Base-by-base conservation (phyloP, 2,888 invertebrate genomes). In the Philaethria dido region DNA sequence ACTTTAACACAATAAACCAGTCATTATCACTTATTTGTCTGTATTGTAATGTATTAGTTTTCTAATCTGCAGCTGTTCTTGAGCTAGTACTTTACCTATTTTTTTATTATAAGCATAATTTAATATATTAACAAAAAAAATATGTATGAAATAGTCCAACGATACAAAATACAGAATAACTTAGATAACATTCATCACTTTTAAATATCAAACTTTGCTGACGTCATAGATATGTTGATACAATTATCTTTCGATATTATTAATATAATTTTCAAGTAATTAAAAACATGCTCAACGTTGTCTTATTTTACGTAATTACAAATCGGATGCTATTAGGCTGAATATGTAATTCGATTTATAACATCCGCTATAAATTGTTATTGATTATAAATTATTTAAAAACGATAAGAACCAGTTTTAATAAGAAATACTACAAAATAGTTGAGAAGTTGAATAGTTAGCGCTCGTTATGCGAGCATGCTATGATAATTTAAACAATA, bases 401-500 rank as follows among this genome's bases (percentile, higher is more conserved):
- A 47, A 29, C 8, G 25, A 29, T 16, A 18, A 16, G 13, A 33
- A 29, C 18, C 29, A 60, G 29, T 45, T 25, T 29, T 29, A 14
- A 45, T n/a, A n/a, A n/a, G n/a, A 33, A 39, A 52, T 1, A 63
- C 25, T 14, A 33, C 16, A 39, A 62, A 54, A 22, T 20, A 60
- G 16, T 4, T 20, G 13, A 33, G 47, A 18, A 52, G 29, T 33
- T 20, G 22, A 44, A 55, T 55, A 63, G 16, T 44, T 18, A n/a
- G 14, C 45, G 54, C 29, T 47, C 47, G 57, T 59, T 60, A 59
- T 25, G 48, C n/a, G 39, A 59, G 20, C 33, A 64, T 64, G 48
- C 44, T 29, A 64, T 42, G 55, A 74, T 79, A 82, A 84, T 85
- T 82, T 78, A 78, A 69, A 71, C 71, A 77, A 78, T 78, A 77